Evolutionary conservation across 1,140 invertebrate species (phyloP).

Genomic region (Calycopis cecrops): DNA sequence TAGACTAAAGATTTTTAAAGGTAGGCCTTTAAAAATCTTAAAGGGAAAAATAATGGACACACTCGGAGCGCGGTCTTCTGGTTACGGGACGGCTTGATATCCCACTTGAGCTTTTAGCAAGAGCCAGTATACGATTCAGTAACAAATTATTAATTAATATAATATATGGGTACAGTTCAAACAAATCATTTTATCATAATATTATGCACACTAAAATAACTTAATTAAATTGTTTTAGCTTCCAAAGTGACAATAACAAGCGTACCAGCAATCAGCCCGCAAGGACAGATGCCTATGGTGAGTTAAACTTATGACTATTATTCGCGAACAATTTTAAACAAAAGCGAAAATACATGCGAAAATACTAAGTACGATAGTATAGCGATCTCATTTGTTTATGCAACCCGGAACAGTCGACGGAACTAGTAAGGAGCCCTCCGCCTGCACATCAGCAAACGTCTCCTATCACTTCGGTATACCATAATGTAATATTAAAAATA

Average conservation of each 20-base stretch:
- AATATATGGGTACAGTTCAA: no score
- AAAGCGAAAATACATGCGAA: conserved; percentile 15
- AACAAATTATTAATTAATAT: no score
- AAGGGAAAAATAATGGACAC: no score
- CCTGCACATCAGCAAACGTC: conserved; percentile 88
- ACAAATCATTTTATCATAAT: no score
- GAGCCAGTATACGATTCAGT: no score
- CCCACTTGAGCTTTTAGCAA: no score
- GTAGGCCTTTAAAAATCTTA: no score
- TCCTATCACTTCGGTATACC: conserved; percentile 83
- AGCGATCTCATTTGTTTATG: conserved; percentile 53
- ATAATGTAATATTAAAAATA: conserved; percentile 63
- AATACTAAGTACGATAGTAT: conserved; percentile 7
- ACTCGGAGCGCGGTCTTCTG: no score
- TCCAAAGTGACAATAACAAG: conserved; percentile 77
- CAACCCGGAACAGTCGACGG: conserved; percentile 57
- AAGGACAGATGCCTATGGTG: conserved; percentile 81
- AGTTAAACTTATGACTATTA: conserved; percentile 49
- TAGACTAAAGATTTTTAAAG: no score
- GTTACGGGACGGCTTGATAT: no score
- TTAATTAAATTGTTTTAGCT: conserved; percentile 43
- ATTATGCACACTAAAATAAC: no score
- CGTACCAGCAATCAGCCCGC: conserved; percentile 77
- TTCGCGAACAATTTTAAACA: not conserved
- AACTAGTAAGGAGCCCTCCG: conserved; percentile 81